A percentile compares a stretch with the other conserved stretches of the same genome.
Evolutionary conservation across 2,797 vertebrate genomes (phyloP).

Genomic region (Meriones psammophilus): DNA sequence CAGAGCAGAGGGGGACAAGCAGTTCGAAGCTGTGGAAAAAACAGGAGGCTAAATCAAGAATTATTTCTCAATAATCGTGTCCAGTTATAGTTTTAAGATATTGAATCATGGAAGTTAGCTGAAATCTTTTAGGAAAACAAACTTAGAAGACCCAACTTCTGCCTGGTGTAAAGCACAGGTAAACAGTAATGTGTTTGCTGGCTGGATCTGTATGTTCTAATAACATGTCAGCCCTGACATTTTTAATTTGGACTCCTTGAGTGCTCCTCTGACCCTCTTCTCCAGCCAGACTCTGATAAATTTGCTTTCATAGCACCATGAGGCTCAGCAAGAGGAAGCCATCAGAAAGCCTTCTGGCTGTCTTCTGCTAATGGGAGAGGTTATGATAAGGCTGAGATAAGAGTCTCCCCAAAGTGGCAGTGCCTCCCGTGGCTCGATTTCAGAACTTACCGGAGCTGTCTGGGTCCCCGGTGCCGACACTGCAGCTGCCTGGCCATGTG

Average conservation of each 20-base stretch:
- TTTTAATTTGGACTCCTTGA: background rate
- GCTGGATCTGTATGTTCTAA: background rate
- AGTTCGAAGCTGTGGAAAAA: background rate
- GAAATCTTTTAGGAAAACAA: background rate
- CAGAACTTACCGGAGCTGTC: background rate
- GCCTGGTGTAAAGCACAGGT: background rate
- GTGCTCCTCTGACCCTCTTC: background rate
- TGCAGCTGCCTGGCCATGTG: background rate
- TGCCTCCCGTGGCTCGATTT: background rate
- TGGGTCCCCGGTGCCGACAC: background rate
- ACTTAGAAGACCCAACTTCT: background rate
- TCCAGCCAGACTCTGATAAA: background rate
- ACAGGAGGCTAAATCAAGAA: background rate
- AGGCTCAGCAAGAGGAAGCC: background rate
- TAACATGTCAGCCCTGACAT: background rate
- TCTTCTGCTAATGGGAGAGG: background rate
- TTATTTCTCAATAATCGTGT: background rate
- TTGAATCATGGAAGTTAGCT: background rate
- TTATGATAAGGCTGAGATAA: constrained; percentile 11
- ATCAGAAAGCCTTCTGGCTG: background rate
- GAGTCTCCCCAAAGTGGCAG: background rate
- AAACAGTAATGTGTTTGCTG: background rate
- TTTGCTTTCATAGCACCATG: background rate
- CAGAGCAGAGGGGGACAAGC: background rate
- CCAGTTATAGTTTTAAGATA: background rate